These are phyloP conservation scores for Ophthalmolycus amberensis DNA, from an alignment of 2,113 vertebrate species.

Conservation along the genomic window DNA sequence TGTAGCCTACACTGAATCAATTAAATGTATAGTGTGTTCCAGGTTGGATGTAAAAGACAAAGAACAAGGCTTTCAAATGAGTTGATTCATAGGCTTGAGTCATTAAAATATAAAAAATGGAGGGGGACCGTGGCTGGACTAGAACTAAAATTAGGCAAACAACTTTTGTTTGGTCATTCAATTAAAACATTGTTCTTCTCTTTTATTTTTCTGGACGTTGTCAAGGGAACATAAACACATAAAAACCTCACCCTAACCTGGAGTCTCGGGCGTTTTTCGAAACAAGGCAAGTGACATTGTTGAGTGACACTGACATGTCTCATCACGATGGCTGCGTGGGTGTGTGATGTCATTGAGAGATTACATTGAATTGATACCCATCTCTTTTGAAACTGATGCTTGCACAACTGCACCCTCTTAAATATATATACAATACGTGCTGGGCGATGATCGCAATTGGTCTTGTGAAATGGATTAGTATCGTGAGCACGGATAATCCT, in stretches of 20 bases:
- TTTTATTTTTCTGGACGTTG: not conserved
- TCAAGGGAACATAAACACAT: conserved; percentile 4
- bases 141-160: not conserved
- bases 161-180: not conserved
- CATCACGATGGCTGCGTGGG: conserved; percentile 7
- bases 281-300: conserved; percentile 46
- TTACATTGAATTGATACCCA: not conserved
- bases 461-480: not conserved
- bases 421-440: not conserved
- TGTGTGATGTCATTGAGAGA: conserved; percentile 44
- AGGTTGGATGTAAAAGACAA: not conserved
- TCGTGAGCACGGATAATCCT: conserved; percentile 11
- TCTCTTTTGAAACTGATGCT: not conserved
- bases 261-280: not conserved
- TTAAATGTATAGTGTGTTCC: not conserved
- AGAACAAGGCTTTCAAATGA: not conserved
- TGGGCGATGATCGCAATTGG: not conserved
- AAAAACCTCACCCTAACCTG: not conserved
- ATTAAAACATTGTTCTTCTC: not conserved
- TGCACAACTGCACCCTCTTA: not conserved
- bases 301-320: conserved; percentile 45
- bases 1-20: too few relatives aligned
- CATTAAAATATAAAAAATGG: not conserved
- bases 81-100: not conserved
- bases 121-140: not conserved